These are phyloP conservation scores for Cataglyphis albicans DNA, from an alignment of 2,888 invertebrate species.

Conservation along the genomic window DNA sequence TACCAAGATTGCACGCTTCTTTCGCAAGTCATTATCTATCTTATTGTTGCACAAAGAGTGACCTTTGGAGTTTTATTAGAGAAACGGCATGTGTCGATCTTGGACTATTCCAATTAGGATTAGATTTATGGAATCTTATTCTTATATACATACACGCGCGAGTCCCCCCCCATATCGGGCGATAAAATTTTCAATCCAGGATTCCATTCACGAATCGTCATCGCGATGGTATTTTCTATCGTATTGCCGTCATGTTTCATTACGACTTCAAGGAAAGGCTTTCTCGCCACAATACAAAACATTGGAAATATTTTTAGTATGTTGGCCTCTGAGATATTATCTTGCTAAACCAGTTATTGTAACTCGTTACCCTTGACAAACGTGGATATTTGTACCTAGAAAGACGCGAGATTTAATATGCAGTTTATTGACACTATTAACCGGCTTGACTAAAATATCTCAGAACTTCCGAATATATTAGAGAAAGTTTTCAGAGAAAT, in stretches of 20 bases:
- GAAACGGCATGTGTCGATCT: constrained; percentile 31
- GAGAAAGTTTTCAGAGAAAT: constrained; percentile 23
- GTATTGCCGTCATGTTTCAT: background rate
- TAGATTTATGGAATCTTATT: background rate
- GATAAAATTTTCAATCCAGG: background rate
- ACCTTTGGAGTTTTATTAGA: constrained; percentile 62
- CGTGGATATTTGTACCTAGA: constrained; percentile 37
- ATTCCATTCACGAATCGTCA: constrained; percentile 20
- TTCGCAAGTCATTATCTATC: constrained; percentile 63
- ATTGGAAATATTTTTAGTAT: constrained; percentile 46
- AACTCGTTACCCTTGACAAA: constrained; percentile 53
- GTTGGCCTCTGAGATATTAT: constrained; percentile 32
- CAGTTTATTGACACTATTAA: constrained; percentile 8
- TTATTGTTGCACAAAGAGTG: constrained; percentile 66
- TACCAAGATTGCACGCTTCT: constrained; percentile 58
- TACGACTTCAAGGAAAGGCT: constrained; percentile 40
- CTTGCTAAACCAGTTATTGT: constrained; percentile 50
- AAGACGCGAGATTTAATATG: constrained; percentile 38
- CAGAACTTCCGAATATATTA: constrained; percentile 20
- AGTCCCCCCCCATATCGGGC: background rate
- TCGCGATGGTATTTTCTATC: constrained; percentile 1
- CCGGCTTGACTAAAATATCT: constrained; percentile 38
- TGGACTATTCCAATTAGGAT: constrained; percentile 53
- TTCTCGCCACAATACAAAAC: constrained; percentile 33
- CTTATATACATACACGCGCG: background rate